Conservation (phyloP, 2,888 invertebrate species). For the Athalia cordata region DNA sequence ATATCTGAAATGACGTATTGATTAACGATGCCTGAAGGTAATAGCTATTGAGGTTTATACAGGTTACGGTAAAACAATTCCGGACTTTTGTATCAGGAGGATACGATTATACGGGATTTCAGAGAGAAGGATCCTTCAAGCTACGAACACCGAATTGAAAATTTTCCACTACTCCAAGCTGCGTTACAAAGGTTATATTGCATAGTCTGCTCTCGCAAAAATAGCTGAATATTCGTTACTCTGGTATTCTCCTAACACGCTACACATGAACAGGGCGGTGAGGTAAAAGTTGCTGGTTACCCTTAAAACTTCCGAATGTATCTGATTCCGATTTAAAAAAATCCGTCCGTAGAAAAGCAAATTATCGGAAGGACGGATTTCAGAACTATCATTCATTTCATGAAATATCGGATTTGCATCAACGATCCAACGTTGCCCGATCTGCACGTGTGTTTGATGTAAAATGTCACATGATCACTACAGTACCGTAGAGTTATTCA, state of each 20-base stretch:
- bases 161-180: not conserved
- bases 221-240: not conserved
- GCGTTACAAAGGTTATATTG: not conserved
- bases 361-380: too few species aligned
- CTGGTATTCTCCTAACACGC: not conserved
- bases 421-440: too few species aligned
- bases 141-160: constrained; percentile 20
- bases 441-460: too few species aligned
- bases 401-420: too few species aligned
- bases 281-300: too few species aligned
- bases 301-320: too few species aligned
- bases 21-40: constrained; percentile 7
- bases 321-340: too few species aligned
- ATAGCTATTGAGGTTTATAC: constrained; percentile 5
- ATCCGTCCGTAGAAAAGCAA: too few species aligned
- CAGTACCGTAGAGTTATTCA: too few species aligned
- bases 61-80: not conserved
- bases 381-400: too few species aligned
- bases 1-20: constrained; percentile 11
- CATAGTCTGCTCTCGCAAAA: not conserved
- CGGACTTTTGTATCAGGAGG: not conserved
- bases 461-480: too few species aligned
- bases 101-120: constrained; percentile 18
- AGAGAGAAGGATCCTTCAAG: not conserved
- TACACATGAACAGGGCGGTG: too few species aligned